These are phyloP conservation scores for Trachemys scripta DNA, from an alignment of 2,113 vertebrate genomes.

Conservation along the genomic window DNA sequence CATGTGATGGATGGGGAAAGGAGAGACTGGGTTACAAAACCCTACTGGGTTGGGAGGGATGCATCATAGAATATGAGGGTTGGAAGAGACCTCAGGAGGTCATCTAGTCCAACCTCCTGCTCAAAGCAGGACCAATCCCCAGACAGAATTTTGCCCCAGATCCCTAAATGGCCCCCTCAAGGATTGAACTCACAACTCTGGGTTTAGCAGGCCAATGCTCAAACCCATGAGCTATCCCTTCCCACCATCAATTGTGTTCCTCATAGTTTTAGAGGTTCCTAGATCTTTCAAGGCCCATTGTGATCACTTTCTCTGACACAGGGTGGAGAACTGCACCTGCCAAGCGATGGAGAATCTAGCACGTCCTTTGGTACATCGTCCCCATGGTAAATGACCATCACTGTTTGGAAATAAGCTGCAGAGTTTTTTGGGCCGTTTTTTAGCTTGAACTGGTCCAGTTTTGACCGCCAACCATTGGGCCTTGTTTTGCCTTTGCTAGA, in stretches of 20 bases:
- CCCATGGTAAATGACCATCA: not conserved
- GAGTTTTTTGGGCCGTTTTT: too few relatives aligned
- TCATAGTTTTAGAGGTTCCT: not conserved
- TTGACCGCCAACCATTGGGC: not conserved
- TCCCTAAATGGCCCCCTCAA: too few relatives aligned
- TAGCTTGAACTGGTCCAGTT: not conserved
- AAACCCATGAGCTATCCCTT: too few relatives aligned
- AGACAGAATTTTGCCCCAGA: too few relatives aligned
- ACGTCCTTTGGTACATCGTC: not conserved
- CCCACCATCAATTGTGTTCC: not conserved
- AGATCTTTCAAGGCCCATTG: not conserved
- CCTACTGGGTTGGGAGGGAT: not conserved
- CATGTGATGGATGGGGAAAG: not conserved
- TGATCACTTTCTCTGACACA: not conserved
- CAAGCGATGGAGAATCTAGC: not conserved
- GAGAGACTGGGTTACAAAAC: not conserved
- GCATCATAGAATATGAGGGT: too few relatives aligned
- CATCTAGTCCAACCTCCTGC: too few relatives aligned
- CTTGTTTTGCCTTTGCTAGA: not conserved
- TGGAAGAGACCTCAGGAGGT: too few relatives aligned
- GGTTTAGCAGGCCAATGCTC: too few relatives aligned
- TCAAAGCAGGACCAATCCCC: too few relatives aligned
- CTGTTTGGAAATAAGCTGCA: too few relatives aligned
- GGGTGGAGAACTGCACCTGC: not conserved
- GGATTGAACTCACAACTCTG: too few relatives aligned